These are phyloP conservation scores for Platypus cylindrus DNA, from an alignment of 2,888 invertebrate species.

Conservation along the genomic window DNA sequence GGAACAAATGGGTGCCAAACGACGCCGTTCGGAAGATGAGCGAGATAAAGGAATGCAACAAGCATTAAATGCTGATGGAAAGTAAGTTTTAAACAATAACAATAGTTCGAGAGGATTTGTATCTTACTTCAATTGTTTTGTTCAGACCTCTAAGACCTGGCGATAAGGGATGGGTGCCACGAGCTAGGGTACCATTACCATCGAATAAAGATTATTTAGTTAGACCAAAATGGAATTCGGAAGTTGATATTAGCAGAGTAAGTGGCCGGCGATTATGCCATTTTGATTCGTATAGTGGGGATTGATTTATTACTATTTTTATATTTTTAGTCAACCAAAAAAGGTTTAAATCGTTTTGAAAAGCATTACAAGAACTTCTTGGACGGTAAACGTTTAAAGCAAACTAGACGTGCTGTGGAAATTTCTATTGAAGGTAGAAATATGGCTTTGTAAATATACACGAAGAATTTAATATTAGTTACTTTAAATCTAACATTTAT, in stretches of 20 bases:
- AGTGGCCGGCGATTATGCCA: too few species aligned
- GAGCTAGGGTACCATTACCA: conserved; percentile 89
- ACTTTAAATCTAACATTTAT: too few species aligned
- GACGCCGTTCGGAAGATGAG: conserved; percentile 35
- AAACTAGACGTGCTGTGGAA: conserved; percentile 73
- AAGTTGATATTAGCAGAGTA: conserved; percentile 73
- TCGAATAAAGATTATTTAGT: conserved; percentile 95
- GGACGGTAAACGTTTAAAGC: conserved; percentile 69
- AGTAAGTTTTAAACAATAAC: conserved; percentile 30
- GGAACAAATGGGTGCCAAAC: conserved; percentile 62
- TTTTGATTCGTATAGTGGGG: background rate
- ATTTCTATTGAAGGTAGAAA: conserved; percentile 95
- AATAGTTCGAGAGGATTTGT: background rate
- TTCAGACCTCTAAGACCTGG: conserved; percentile 71
- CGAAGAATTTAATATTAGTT: background rate
- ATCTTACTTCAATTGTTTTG: conserved; percentile 7
- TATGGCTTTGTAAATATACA: conserved; percentile 69
- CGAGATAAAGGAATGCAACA: conserved; percentile 51
- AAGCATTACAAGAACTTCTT: conserved; percentile 85
- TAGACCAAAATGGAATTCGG: conserved; percentile 82
- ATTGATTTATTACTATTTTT: conserved; percentile 6
- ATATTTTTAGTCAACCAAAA: conserved; percentile 54
- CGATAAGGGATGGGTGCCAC: conserved; percentile 87
- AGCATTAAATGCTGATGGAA: conserved; percentile 49
- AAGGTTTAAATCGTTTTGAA: conserved; percentile 80